Base-by-base conservation (phyloP, 2,797 vertebrate species). In the Capromys pilorides region DNA sequence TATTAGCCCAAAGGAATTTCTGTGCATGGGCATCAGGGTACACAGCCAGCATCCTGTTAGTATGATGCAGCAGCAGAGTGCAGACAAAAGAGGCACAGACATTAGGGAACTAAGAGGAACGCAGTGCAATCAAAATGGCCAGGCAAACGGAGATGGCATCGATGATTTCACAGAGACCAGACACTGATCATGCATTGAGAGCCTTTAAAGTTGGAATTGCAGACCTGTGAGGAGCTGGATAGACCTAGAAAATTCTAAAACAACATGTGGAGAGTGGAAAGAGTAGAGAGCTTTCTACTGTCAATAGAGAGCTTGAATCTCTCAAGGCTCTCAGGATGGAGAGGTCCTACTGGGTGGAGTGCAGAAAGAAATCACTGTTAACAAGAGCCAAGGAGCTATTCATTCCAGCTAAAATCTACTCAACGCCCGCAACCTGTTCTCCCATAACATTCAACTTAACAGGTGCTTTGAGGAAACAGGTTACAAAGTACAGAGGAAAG, bases 351-450 rank as follows among this genome's bases (percentile, higher is more conserved):
- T 77, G 10, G 10, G 31, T 61, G n/a, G n/a, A 84, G 22, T 12
- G 57, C 78, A 71, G 41, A 45, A 89, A 79, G 51, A 51, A 71
- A 66, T 39, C 26, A 57, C 22, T 66, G 13, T 75, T 82, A 66
- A 71, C 36, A 77, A 84, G 33, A 94, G 9, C 69, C 92, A 88
- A 80, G n/a, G 67, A 94, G 5, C 28, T 75, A 61, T 82, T 86
- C 66, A 77, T 79, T 62, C 14, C 12, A 49, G 12, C 6, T 75
- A 75, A 82, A 86, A 79, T 31, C 24, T 83, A 31, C 14, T 57
- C 75, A 39, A 45, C 33, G 31, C 5, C 12, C 0, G 64, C 26
- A 13, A 78, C 10, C 57, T 91, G 33, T 64, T 31, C 82, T 36
- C 33, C 9, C 33, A 67, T 21, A 41, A 26, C 2, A 54, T 64